These are phyloP conservation scores for Bombus pascuorum DNA, from an alignment of 1,140 invertebrate genomes.

Conservation along the genomic window DNA sequence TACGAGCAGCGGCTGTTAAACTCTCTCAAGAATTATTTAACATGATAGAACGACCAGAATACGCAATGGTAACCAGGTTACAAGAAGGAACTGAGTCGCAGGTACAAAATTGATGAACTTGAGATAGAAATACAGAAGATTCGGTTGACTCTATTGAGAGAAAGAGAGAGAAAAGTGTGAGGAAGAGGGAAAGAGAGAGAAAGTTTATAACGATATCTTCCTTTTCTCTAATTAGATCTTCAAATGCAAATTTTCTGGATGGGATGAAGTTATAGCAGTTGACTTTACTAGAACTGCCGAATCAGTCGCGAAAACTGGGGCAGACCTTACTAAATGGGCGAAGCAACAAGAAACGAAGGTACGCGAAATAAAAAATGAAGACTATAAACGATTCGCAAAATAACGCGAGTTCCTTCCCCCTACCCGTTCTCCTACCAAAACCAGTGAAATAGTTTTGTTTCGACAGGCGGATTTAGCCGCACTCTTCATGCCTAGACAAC, in stretches of 20 bases:
- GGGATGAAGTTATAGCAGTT: conserved; percentile 99
- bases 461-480: conserved; percentile 94
- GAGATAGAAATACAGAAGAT: not conserved
- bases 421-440: not conserved
- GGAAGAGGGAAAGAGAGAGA: not conserved
- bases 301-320: conserved; percentile 97
- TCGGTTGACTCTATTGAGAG: not conserved
- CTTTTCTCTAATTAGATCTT: conserved; percentile 88
- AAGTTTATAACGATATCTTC: not conserved
- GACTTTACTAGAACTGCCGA: conserved; percentile 99
- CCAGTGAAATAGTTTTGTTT: conserved; percentile 1
- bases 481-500: conserved; percentile 97
- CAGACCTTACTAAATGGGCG: conserved; percentile 97
- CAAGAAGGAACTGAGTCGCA: conserved; percentile 93
- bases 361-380: not conserved
- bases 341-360: conserved; percentile 94
- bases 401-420: not conserved
- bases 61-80: conserved; percentile 94
- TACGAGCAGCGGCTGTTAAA: conserved; percentile 97
- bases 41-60: conserved; percentile 94
- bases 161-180: not conserved
- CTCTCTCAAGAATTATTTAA: conserved; percentile 96
- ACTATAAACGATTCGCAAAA: too few species aligned
- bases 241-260: conserved; percentile 98
- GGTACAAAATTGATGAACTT: conserved; percentile 68